A percentile compares a stretch with the other conserved stretches of the same genome.
These are phyloP conservation scores for Motacilla tschutschensis DNA, from an alignment of 2,113 vertebrate species.

Conservation along the genomic window DNA sequence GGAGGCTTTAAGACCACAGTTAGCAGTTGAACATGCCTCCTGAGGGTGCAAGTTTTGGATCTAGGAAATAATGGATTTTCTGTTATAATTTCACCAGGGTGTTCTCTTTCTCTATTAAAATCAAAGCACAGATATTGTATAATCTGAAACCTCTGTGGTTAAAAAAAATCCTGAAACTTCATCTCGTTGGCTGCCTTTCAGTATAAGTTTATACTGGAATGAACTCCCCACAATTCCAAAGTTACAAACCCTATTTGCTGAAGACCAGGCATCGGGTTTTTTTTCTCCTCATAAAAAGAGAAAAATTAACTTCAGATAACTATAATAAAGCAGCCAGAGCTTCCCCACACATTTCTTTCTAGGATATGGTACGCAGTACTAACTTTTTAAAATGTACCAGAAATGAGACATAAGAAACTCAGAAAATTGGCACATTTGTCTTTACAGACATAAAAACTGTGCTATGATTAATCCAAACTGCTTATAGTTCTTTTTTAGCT, in stretches of 20 bases:
- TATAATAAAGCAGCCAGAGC: not conserved
- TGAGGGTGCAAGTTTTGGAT: not conserved
- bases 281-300: not conserved
- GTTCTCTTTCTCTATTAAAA: not conserved
- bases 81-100: not conserved
- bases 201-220: not conserved
- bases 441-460: not conserved
- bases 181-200: not conserved
- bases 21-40: accelerated
- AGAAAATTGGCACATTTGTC: not conserved
- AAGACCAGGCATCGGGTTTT: not conserved
- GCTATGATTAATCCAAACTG: not conserved
- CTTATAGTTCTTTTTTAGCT: not conserved
- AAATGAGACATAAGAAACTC: not conserved
- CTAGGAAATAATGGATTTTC: not conserved
- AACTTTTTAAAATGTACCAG: not conserved
- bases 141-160: not conserved
- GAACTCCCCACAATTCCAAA: not conserved
- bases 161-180: not conserved
- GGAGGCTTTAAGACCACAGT: not conserved
- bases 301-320: not conserved
- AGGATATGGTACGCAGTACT: accelerated
- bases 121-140: not conserved
- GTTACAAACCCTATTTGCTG: not conserved
- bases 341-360: not conserved